Evolutionary conservation across 1,140 invertebrate genomes (phyloP).

Genomic region (Dolichoris vasculosae): DNA sequence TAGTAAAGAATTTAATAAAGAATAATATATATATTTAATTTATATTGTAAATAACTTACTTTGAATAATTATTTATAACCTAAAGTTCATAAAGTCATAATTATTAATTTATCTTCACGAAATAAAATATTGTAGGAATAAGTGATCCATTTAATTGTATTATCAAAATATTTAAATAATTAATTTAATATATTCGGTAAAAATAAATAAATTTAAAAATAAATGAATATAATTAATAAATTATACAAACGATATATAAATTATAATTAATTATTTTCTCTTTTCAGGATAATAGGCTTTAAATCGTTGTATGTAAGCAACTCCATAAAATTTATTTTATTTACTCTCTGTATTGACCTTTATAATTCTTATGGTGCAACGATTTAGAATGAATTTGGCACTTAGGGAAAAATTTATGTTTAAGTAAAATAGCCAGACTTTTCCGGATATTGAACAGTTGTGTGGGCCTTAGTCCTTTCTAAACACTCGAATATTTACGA

Average conservation of each 20-base stretch:
- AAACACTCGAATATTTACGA: conserved; percentile 52
- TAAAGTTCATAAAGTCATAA: too few relatives aligned
- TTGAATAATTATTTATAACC: too few relatives aligned
- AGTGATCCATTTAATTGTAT: too few relatives aligned
- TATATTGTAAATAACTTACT: too few relatives aligned
- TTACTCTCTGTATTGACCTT: conserved; percentile 16
- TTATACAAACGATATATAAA: background rate
- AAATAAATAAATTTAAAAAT: too few relatives aligned
- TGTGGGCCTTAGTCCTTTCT: conserved; percentile 36
- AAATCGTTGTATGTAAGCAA: background rate
- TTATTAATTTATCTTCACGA: too few relatives aligned
- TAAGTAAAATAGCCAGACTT: background rate
- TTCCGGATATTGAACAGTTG: conserved; percentile 29
- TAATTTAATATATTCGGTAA: too few relatives aligned
- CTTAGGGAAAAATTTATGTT: conserved; percentile 22
- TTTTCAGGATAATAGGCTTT: background rate
- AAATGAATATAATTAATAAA: too few relatives aligned
- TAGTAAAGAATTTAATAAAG: too few relatives aligned
- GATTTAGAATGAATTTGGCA: conserved; percentile 43
- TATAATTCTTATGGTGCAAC: background rate
- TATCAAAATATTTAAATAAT: too few relatives aligned
- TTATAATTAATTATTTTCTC: background rate
- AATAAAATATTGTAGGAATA: too few relatives aligned
- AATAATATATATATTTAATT: too few relatives aligned
- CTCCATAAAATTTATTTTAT: conserved; percentile 31